Evolutionary conservation across 2,797 vertebrate genomes (phyloP).

Genomic region (Cynopterus sphinx): DNA sequence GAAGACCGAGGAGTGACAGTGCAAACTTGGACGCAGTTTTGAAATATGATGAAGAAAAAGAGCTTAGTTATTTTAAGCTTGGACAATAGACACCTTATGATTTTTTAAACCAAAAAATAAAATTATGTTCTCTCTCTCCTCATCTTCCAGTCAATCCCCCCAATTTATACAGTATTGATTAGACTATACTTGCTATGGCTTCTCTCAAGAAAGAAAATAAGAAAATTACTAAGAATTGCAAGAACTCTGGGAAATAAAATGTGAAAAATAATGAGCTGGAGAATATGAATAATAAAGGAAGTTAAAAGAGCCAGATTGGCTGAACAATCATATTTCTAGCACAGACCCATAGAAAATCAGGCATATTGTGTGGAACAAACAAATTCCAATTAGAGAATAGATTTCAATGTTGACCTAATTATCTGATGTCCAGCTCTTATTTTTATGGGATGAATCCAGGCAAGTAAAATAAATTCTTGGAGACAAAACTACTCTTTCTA

Average conservation of each 20-base stretch:
- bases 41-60: neutral
- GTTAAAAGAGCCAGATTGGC: constrained; percentile 43
- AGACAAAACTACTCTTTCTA: constrained; percentile 60
- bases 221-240: constrained; percentile 49
- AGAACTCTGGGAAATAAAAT: constrained; percentile 41
- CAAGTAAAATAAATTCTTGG: constrained; percentile 66
- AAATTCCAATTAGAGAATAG: constrained; percentile 62
- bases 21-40: neutral
- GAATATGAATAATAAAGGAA: constrained; percentile 36
- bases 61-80: neutral
- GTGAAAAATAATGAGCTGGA: constrained; percentile 14
- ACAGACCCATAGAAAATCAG: constrained; percentile 63
- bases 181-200: neutral
- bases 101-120: neutral
- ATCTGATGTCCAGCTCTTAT: constrained; percentile 60
- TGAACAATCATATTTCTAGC: constrained; percentile 23
- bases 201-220: neutral
- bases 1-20: neutral
- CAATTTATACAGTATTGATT: neutral
- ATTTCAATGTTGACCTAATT: constrained; percentile 67
- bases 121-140: neutral
- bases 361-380: constrained; percentile 60
- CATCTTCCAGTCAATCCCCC: neutral
- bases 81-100: neutral
- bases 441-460: constrained; percentile 59